phyloP scores from a whole-genome alignment of 2,888 invertebrate species.

The Pristionchus exspectatus region DNA sequence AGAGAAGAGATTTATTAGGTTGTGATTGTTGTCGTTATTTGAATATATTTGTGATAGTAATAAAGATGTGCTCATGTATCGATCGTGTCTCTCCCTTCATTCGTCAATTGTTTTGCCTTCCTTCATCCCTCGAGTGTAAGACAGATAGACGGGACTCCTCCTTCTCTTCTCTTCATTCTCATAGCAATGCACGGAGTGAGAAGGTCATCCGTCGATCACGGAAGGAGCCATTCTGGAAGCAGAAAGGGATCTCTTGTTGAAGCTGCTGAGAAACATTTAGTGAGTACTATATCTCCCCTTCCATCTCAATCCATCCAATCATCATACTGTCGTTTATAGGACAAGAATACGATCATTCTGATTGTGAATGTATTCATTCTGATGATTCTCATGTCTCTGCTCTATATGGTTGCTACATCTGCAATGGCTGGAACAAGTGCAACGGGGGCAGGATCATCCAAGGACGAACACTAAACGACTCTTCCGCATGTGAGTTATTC shows the following conservation, averaged over 20 bases:
- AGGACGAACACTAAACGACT: slow-evolving; percentile 66
- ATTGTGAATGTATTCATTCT: slow-evolving; percentile 75
- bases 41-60: neutral
- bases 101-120: slow-evolving; percentile 37
- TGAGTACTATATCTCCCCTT: slow-evolving; percentile 55
- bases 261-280: slow-evolving; percentile 74
- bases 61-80: slow-evolving; percentile 6
- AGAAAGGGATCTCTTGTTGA: slow-evolving; percentile 73
- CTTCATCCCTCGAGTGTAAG: slow-evolving; percentile 40
- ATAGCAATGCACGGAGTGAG: slow-evolving; percentile 54
- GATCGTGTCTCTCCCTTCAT: slow-evolving; percentile 35
- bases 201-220: slow-evolving; percentile 49
- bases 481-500: neutral
- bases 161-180: slow-evolving; percentile 40
- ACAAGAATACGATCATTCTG: slow-evolving; percentile 69
- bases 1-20: neutral
- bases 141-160: slow-evolving; percentile 30
- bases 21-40: slow-evolving; percentile 9
- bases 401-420: slow-evolving; percentile 77
- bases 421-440: slow-evolving; percentile 70
- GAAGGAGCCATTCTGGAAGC: slow-evolving; percentile 23
- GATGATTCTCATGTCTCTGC: slow-evolving; percentile 70
- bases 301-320: neutral
- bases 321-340: slow-evolving; percentile 46
- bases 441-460: slow-evolving; percentile 28